Evolutionary conservation across 1,140 invertebrate genomes (phyloP).

Genomic region (Macrobrachium rosenbergii): DNA sequence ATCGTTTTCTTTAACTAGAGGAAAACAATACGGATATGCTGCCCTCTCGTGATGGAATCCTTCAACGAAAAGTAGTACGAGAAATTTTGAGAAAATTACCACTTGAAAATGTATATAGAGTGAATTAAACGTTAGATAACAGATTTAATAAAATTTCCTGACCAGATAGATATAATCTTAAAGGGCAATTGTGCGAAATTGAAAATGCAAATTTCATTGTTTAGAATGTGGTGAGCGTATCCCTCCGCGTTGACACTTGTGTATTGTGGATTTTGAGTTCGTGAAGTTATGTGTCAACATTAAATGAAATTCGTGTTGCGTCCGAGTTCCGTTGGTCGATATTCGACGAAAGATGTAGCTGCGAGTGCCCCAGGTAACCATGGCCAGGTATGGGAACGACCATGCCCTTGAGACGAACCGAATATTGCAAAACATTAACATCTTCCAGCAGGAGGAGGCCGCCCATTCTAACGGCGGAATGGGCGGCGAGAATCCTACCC

Average conservation of each 20-base stretch:
- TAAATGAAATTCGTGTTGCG: conserved; percentile 24
- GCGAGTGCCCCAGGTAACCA: conserved; percentile 29
- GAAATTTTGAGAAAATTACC: conserved; percentile 5
- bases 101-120: neutral
- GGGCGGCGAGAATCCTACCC: conserved; percentile 29
- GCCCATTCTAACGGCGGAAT: conserved; percentile 41
- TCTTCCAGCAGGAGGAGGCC: conserved; percentile 31
- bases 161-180: neutral
- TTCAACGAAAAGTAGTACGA: conserved; percentile 54
- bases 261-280: neutral
- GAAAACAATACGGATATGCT: conserved; percentile 54
- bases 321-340: neutral
- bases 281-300: neutral
- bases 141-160: too few species aligned
- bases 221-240: conserved; percentile 49
- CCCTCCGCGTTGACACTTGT: conserved; percentile 62
- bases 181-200: neutral
- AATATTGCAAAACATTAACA: conserved; percentile 42
- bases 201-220: conserved; percentile 58
- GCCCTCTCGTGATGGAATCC: conserved; percentile 50
- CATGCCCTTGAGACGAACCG: conserved; percentile 48
- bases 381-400: conserved; percentile 56
- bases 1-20: conserved; percentile 39
- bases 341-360: neutral
- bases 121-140: neutral